Conservation (phyloP, 2,888 invertebrate species). For the Diogma glabrata region DNA sequence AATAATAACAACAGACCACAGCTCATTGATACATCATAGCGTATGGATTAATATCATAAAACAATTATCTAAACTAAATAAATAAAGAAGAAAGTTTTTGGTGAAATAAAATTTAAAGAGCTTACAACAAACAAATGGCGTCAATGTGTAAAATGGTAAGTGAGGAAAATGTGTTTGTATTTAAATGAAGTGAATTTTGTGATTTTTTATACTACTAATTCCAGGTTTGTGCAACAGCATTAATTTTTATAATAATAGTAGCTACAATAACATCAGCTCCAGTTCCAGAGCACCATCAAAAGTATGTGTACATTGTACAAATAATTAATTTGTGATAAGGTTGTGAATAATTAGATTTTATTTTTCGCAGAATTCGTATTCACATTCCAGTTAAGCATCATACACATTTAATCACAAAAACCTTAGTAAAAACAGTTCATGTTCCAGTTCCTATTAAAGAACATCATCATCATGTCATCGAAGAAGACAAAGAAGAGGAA, state of each 20-base stretch:
- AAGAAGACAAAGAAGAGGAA: slow-evolving; percentile 23
- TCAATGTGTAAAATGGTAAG: not conserved
- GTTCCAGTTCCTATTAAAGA: slow-evolving; percentile 35
- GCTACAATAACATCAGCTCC: not conserved
- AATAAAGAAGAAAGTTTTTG: slow-evolving; percentile 3
- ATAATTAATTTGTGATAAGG: not conserved
- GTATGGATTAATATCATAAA: slow-evolving; percentile 3
- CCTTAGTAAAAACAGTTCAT: slow-evolving; percentile 34
- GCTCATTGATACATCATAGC: not conserved
- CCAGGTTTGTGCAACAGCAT: not conserved
- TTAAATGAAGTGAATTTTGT: no score
- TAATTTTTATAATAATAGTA: not conserved
- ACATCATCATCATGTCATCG: slow-evolving; percentile 26
- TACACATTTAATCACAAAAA: slow-evolving; percentile 36
- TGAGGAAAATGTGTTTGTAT: not conserved
- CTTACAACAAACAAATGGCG: not conserved
- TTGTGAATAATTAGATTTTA: not conserved
- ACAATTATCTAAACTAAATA: not conserved
- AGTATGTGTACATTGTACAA: not conserved
- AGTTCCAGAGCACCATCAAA: not conserved
- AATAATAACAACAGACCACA: slow-evolving; percentile 8
- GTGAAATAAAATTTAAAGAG: not conserved
- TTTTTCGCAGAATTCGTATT: slow-evolving; percentile 29
- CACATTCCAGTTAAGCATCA: slow-evolving; percentile 37
- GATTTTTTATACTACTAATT: not conserved